Conservation (phyloP, 2,888 invertebrate species). For the Pyrochroa serraticornis region DNA sequence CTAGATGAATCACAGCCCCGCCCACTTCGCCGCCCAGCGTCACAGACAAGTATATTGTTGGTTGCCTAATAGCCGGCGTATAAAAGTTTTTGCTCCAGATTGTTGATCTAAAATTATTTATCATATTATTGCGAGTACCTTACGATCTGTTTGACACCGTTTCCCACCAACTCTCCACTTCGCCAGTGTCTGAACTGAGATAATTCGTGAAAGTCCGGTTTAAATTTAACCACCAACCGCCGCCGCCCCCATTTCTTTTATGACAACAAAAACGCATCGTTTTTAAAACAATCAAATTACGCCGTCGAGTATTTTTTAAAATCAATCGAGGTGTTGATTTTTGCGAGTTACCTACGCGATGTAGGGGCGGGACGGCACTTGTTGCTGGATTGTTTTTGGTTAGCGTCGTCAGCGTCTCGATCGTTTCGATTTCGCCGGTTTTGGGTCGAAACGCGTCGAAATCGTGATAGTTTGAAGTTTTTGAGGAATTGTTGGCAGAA, state of each 20-base stretch:
- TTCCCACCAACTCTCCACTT: too few relatives aligned
- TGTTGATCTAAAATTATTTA: too few relatives aligned
- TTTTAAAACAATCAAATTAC: too few relatives aligned
- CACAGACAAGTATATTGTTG: conserved; percentile 12
- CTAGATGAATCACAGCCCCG: conserved; percentile 19
- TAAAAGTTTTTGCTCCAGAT: background rate
- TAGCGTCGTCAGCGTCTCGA: background rate
- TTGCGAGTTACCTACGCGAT: background rate
- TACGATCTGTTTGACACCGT: too few relatives aligned
- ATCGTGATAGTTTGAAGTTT: background rate
- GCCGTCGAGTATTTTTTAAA: background rate
- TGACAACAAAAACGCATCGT: too few relatives aligned
- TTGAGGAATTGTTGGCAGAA: background rate
- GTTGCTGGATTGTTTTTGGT: conserved; percentile 25
- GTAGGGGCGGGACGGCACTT: conserved; percentile 31
- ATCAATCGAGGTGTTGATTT: background rate
- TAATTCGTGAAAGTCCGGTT: too few relatives aligned
- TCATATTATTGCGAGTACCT: too few relatives aligned
- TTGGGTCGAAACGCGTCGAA: conserved; percentile 7
- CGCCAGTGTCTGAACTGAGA: too few relatives aligned
- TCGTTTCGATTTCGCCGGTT: background rate
- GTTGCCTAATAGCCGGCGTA: conserved; percentile 23
- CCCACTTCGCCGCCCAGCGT: background rate
- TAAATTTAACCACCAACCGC: too few relatives aligned
- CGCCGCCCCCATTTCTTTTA: too few relatives aligned